These are phyloP conservation scores for Coecobrya sp. DNA, from an alignment of 2,888 invertebrate species.

Conservation along the genomic window DNA sequence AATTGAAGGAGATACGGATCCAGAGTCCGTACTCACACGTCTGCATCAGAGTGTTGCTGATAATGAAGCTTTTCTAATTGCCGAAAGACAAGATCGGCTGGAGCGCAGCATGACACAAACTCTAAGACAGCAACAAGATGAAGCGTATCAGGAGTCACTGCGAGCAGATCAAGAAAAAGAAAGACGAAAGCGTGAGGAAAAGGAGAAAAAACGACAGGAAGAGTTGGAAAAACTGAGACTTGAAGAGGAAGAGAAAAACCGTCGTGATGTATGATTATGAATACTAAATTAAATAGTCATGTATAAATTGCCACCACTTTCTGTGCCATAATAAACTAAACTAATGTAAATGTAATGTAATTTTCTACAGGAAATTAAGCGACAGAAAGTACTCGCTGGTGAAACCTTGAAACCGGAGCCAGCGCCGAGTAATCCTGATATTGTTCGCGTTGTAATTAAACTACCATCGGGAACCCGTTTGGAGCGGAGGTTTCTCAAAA, in stretches of 20 bases:
- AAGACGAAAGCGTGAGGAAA: slow-evolving; percentile 90
- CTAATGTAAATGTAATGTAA: background rate
- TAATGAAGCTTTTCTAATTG: slow-evolving; percentile 95
- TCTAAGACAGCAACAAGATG: slow-evolving; percentile 96
- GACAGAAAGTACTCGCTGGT: slow-evolving; percentile 88
- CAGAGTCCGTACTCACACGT: slow-evolving; percentile 92
- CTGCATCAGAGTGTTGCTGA: slow-evolving; percentile 93
- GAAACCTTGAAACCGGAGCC: slow-evolving; percentile 91
- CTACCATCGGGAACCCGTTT: slow-evolving; percentile 96
- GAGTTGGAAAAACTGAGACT: slow-evolving; percentile 89
- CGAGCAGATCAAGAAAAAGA: slow-evolving; percentile 98
- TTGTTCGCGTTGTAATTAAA: slow-evolving; percentile 96
- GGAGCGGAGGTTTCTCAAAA: slow-evolving; percentile 94
- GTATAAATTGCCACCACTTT: too few relatives aligned
- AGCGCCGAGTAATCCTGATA: slow-evolving; percentile 90
- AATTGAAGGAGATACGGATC: slow-evolving; percentile 94
- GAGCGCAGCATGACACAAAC: slow-evolving; percentile 95
- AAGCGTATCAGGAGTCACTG: slow-evolving; percentile 96
- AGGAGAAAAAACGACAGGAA: slow-evolving; percentile 89
- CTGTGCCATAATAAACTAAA: too few relatives aligned
- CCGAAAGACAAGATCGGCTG: slow-evolving; percentile 93
- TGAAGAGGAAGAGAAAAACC: slow-evolving; percentile 88
- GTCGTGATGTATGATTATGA: slow-evolving; percentile 86
- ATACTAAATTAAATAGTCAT: background rate
- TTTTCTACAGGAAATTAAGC: slow-evolving; percentile 86